Conservation (phyloP, 2,113 vertebrate species). For the Merops nubicus region DNA sequence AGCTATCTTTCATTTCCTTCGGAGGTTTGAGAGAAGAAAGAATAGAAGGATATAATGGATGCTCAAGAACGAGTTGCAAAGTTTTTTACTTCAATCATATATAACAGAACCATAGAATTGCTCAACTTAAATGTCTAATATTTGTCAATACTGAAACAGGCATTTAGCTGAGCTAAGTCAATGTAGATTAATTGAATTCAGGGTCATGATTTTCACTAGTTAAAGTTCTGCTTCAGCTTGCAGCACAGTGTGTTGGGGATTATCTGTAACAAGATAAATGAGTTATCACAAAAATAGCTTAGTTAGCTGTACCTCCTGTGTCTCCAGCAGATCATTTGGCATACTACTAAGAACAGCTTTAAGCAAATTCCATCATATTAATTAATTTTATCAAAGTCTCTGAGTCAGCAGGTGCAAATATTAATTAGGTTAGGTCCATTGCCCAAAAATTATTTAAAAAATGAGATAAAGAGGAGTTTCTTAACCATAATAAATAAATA, state of each 20-base stretch:
- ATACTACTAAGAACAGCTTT: neutral
- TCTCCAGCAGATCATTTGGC: neutral
- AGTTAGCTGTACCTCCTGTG: neutral
- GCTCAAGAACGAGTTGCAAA: neutral
- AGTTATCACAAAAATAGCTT: neutral
- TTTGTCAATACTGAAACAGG: neutral
- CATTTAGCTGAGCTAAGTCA: neutral
- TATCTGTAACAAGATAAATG: neutral
- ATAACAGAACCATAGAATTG: neutral
- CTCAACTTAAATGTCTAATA: neutral
- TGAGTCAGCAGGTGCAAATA: neutral
- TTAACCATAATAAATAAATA: neutral
- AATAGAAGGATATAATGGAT: neutral
- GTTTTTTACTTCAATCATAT: neutral
- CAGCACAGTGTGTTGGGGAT: neutral
- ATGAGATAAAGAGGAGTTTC: neutral
- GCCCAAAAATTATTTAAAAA: neutral
- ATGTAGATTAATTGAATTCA: neutral
- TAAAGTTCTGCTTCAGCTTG: neutral
- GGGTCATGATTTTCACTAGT: neutral
- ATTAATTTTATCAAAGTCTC: constrained; percentile 24
- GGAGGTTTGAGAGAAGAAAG: neutral
- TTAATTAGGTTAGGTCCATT: neutral
- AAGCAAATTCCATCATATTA: neutral
- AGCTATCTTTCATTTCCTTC: neutral